These are phyloP conservation scores for Eudyptes chrysolophus DNA, from an alignment of 2,113 vertebrate genomes.

Conservation along the genomic window DNA sequence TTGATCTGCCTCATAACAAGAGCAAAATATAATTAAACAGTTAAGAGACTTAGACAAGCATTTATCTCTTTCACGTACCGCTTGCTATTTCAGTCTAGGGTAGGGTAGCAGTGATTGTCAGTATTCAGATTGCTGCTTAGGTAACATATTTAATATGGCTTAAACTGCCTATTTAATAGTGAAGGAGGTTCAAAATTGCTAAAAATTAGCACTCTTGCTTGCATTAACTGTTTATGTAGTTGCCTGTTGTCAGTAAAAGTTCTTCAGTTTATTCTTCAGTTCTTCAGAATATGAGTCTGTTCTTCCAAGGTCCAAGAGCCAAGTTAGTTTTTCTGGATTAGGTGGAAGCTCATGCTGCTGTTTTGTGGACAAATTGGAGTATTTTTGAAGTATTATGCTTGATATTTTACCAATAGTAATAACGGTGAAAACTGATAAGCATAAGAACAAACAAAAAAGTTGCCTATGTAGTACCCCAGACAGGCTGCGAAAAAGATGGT, in stretches of 20 bases:
- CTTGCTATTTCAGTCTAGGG: not conserved
- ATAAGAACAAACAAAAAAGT: not conserved
- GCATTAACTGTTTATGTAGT: rapidly evolving
- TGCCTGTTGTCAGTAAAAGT: not conserved
- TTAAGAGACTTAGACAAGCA: not conserved
- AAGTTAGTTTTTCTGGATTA: not conserved
- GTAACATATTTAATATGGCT: not conserved
- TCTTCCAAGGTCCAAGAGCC: not conserved
- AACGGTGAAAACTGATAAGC: not conserved
- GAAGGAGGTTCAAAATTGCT: not conserved
- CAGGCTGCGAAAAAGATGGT: not conserved
- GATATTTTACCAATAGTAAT: not conserved
- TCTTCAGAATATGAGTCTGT: not conserved
- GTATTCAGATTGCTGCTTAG: not conserved
- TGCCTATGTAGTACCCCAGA: not conserved
- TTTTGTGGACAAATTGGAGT: not conserved
- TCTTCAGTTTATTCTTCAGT: not conserved
- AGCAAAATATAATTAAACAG: not conserved
- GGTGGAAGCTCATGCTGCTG: not conserved
- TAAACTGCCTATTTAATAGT: not conserved
- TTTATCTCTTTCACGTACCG: not conserved
- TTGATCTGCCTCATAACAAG: not conserved
- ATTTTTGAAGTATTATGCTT: not conserved
- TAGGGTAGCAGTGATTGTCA: no score
- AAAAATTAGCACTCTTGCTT: not conserved